Evolutionary conservation across 2,113 vertebrate species (phyloP).

Genomic region (Pseudopipra pipra): DNA sequence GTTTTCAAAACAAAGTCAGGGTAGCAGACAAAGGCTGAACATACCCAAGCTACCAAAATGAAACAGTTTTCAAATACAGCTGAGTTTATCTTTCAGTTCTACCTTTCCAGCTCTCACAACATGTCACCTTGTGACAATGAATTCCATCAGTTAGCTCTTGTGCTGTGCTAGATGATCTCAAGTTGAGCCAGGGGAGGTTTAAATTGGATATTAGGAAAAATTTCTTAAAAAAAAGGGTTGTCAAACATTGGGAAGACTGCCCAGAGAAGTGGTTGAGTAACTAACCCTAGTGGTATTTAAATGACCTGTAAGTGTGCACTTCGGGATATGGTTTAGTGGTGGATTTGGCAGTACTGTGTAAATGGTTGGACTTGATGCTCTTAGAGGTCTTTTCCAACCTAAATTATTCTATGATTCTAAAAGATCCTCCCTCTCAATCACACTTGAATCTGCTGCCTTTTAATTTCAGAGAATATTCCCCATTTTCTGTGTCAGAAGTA

Average conservation of each 20-base stretch:
- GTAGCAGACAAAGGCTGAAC: conserved; percentile 72
- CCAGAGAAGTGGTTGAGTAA: neutral
- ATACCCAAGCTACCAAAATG: conserved; percentile 76
- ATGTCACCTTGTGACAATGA: neutral
- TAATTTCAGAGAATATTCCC: neutral
- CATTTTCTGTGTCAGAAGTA: neutral
- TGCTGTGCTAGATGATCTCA: neutral
- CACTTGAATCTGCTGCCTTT: neutral
- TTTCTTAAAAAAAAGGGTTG: neutral
- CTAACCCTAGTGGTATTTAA: neutral
- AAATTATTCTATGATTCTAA: neutral
- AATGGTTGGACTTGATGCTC: fast-evolving
- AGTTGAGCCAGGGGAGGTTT: neutral
- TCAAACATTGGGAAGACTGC: neutral
- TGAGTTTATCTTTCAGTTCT: neutral
- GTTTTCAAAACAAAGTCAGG: neutral
- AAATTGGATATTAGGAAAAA: neutral
- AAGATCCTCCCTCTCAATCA: neutral
- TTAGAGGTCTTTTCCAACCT: neutral
- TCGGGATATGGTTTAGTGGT: neutral
- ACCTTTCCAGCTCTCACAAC: neutral
- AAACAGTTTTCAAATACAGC: conserved; percentile 75
- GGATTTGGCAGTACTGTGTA: neutral
- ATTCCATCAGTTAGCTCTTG: neutral
- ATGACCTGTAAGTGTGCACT: neutral